Conservation (phyloP, 2,797 vertebrate genomes). For the Pteronotus mesoamericanus region DNA sequence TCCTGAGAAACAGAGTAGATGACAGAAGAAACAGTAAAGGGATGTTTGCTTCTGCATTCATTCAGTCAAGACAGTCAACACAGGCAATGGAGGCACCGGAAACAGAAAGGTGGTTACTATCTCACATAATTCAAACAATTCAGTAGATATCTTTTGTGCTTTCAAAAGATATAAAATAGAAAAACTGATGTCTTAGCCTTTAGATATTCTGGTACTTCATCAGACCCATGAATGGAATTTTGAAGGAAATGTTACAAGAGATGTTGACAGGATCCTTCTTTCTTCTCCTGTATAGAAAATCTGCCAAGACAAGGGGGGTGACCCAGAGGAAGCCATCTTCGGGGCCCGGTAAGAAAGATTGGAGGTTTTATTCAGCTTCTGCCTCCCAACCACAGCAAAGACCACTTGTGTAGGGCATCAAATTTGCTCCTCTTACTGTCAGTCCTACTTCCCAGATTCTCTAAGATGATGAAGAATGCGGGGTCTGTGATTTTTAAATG, state of each 20-base stretch:
- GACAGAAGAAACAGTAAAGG: not conserved
- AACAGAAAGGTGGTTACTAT: not conserved
- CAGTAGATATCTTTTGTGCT: slow-evolving; percentile 8
- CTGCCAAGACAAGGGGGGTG: slow-evolving; percentile 56
- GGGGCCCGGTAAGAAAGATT: slow-evolving; percentile 70
- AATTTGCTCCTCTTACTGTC: not conserved
- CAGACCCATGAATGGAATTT: slow-evolving; percentile 20
- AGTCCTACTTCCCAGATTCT: not conserved
- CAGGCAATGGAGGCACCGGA: not conserved
- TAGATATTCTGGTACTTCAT: slow-evolving; percentile 22
- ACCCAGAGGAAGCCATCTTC: slow-evolving; percentile 57
- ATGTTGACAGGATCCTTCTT: not conserved
- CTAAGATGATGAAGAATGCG: slow-evolving; percentile 11
- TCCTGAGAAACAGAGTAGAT: not conserved
- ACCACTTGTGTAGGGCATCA: not conserved
- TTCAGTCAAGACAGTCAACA: not conserved
- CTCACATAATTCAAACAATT: not conserved
- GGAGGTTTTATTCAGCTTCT: not conserved
- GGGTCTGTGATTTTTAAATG: not conserved
- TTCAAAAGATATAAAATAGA: slow-evolving; percentile 22
- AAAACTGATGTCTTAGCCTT: not conserved
- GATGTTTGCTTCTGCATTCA: not conserved
- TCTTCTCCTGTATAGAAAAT: slow-evolving; percentile 56
- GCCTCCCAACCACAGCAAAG: not conserved
- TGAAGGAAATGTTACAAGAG: slow-evolving; percentile 23